Evolutionary conservation across 2,888 invertebrate species (phyloP).

Genomic region (Eupeodes latifasciatus): DNA sequence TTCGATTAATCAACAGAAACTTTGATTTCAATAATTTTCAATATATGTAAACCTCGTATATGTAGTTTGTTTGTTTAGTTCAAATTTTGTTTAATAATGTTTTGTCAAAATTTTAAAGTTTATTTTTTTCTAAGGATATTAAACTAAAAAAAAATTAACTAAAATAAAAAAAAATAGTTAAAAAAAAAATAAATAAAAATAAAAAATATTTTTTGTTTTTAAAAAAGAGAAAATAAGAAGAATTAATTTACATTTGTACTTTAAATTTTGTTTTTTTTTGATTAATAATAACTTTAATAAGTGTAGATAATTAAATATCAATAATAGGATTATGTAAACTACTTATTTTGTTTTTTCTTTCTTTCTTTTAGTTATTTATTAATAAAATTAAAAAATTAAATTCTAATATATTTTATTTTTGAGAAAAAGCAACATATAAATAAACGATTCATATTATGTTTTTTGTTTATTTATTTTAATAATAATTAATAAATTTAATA

Average conservation of each 20-base stretch:
- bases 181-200: background rate
- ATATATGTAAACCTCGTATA: background rate
- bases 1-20: conserved; percentile 53
- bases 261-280: conserved; percentile 64
- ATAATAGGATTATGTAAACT: conserved; percentile 71
- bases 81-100: background rate
- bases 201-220: background rate
- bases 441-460: conserved; percentile 51
- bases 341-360: conserved; percentile 18
- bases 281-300: conserved; percentile 44
- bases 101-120: conserved; percentile 13
- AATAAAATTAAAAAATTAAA: conserved; percentile 66
- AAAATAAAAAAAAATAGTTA: conserved; percentile 37
- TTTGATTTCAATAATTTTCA: background rate
- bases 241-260: conserved; percentile 76
- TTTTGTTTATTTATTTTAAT: conserved; percentile 30
- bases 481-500: conserved; percentile 47
- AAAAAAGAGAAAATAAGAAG: conserved; percentile 34
- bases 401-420: conserved; percentile 63
- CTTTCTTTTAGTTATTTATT: conserved; percentile 36
- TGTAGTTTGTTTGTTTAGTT: conserved; percentile 5
- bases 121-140: conserved; percentile 65
- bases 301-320: conserved; percentile 37
- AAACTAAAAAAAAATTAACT: conserved; percentile 75
- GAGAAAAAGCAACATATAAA: conserved; percentile 72